A percentile compares a stretch with the other conserved stretches of the same genome.
These are phyloP conservation scores for Monoplex corrugatus DNA, from an alignment of 2,888 invertebrate genomes.

Conservation along the genomic window DNA sequence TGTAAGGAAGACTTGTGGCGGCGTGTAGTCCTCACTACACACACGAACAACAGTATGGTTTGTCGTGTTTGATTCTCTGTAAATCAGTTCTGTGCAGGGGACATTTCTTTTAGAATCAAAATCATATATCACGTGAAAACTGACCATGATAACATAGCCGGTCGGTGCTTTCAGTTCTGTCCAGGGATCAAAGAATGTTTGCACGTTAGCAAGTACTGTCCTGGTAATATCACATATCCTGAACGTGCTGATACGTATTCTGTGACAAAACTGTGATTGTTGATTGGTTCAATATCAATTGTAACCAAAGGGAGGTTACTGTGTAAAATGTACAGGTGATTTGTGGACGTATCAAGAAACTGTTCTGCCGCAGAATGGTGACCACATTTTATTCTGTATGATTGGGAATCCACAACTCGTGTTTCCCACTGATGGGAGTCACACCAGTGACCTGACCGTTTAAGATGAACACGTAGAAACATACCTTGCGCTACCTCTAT, in stretches of 20 bases:
- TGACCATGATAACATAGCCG: background rate
- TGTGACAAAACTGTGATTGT: background rate
- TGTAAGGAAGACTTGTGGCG: background rate
- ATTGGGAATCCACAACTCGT: background rate
- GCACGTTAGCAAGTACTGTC: too few species aligned
- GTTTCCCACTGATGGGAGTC: background rate
- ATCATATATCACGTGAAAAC: background rate
- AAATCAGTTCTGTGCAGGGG: background rate
- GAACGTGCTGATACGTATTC: background rate
- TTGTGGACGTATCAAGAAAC: background rate
- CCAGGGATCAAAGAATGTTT: too few species aligned
- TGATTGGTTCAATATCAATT: background rate
- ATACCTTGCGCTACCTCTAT: background rate
- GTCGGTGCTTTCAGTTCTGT: background rate
- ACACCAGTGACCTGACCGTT: background rate
- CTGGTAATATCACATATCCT: background rate
- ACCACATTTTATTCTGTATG: background rate
- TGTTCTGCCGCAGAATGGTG: background rate
- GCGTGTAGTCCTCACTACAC: background rate
- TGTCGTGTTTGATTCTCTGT: background rate
- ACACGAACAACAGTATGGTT: background rate
- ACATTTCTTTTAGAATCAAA: background rate
- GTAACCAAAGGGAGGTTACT: background rate
- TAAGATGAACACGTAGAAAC: background rate
- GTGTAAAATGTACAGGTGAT: background rate